Base-by-base conservation (phyloP, 1,140 invertebrate genomes). In the Pseudomyrmex concolor region DNA sequence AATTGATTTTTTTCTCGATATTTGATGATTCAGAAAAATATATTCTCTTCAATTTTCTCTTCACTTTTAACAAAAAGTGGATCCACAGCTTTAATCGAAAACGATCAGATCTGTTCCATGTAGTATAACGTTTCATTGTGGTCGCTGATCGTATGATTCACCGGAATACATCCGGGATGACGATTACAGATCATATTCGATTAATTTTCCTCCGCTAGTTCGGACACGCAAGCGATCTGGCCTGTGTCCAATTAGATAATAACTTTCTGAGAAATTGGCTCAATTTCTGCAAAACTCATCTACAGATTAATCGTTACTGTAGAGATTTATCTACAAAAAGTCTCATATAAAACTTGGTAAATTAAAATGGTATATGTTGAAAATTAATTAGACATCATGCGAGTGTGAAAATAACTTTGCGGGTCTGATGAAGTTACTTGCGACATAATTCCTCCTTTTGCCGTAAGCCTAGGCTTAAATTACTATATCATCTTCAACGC, bases 101-200 rank as follows among this genome's bases (percentile, higher is more conserved):
- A 74, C 8, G 15, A 55, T 48, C 51, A 43, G 48, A 15, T 22
- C 43, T 17, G 12, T 25, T 70, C 54, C 71, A 70, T 70, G 59
- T 0, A 4, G 34, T 59, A 80, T 70, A 80, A 71, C 51, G 10
- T 22, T 22, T 70, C 13, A 22, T 34, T 57, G 34, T 45, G 43
- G 25, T 55, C 45, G 25, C 54, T 59, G 43, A 25, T 70, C 22
- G 51, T 45, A 59, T 71, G 76, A 80, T 71, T 80, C 76, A 71
- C 54, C 25, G 34, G 43, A 78, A 70, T 66, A 66, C 50, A 80
- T 80, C 76, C 66, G 76, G 64, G 43, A 60, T 70, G 54, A 80
- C 59, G 19, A n/a, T 43, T 70, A 70, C 57, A 78, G 76, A 70
- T 80, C 54, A 59, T 19, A 59, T 71, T 80, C 67, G 76, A 80